Percentiles rank a stretch among this genome's conserved stretches.
Evolutionary conservation across 2,113 vertebrate genomes (phyloP).

Genomic region (Dasyprocta punctata): DNA sequence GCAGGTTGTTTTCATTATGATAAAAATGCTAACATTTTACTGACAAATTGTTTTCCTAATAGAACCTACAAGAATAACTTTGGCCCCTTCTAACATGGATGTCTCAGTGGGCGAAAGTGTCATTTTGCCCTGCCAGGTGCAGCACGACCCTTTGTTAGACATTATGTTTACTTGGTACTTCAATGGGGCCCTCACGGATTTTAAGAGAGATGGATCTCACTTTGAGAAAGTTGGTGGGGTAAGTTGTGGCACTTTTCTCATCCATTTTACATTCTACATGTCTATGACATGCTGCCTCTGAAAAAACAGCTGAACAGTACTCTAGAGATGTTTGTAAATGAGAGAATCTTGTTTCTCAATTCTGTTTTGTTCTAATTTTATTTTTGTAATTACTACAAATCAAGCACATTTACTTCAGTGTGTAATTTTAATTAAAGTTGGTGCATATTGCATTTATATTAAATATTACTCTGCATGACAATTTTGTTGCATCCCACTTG

Average conservation of each 20-base stretch:
- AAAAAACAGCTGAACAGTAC: not conserved
- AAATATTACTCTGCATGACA: not conserved
- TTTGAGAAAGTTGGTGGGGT: conserved; percentile 97
- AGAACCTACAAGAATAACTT: conserved; percentile 95
- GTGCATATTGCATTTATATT: not conserved
- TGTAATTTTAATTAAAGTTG: not conserved
- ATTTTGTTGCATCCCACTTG: not conserved
- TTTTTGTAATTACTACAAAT: not conserved
- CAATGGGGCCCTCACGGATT: conserved; percentile 92
- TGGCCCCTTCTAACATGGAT: conserved; percentile 95
- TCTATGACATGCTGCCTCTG: not conserved
- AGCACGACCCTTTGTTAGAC: conserved; percentile 92
- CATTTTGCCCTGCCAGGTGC: conserved; percentile 95
- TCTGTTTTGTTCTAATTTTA: not conserved
- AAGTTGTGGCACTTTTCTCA: conserved; percentile 81
- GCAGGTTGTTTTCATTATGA: not conserved
- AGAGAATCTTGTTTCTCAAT: not conserved
- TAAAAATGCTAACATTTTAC: not conserved
- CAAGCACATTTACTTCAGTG: not conserved
- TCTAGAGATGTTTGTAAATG: not conserved
- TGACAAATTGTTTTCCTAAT: conserved; percentile 69
- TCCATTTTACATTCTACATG: not conserved
- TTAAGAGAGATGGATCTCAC: conserved; percentile 92
- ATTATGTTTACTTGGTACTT: conserved; percentile 96
- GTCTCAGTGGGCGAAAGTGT: conserved; percentile 97